These are phyloP conservation scores for Polyploca ridens DNA, from an alignment of 2,888 invertebrate genomes.

Conservation along the genomic window DNA sequence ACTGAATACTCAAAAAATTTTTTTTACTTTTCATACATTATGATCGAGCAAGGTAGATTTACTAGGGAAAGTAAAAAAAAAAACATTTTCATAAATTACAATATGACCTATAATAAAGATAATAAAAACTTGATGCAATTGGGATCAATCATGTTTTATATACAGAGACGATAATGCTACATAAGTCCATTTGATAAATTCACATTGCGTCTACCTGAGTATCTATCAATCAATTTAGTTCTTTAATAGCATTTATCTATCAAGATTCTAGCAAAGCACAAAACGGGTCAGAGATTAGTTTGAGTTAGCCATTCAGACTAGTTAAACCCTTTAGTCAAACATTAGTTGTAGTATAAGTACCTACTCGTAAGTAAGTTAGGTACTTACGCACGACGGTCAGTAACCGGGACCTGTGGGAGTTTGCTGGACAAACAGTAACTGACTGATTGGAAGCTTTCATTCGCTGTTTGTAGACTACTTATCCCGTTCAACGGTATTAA, in stretches of 20 bases:
- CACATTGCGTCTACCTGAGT: no score
- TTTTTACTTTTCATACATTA: no score
- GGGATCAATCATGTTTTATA: no score
- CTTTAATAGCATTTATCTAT: background rate
- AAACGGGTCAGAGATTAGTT: conserved; percentile 29
- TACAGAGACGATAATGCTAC: no score
- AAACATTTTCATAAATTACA: no score
- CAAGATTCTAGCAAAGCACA: conserved; percentile 12
- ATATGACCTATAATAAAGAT: no score
- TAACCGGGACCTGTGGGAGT: conserved; percentile 34
- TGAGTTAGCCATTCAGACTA: conserved; percentile 15
- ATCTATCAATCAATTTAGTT: background rate
- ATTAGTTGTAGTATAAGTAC: conserved; percentile 46
- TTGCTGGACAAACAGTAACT: conserved; percentile 48
- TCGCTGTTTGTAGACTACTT: conserved; percentile 45
- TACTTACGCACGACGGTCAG: conserved; percentile 35
- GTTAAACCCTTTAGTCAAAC: conserved; percentile 26
- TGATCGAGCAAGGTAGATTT: no score
- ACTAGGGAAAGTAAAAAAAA: no score
- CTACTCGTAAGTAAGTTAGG: conserved; percentile 35
- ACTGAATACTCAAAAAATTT: no score
- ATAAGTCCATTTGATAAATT: no score
- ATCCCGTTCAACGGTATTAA: conserved; percentile 16
- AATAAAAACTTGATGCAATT: no score
- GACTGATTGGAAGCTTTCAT: conserved; percentile 52